Base-by-base conservation (phyloP, 2,888 invertebrate species). In the Tachina lurida region DNA sequence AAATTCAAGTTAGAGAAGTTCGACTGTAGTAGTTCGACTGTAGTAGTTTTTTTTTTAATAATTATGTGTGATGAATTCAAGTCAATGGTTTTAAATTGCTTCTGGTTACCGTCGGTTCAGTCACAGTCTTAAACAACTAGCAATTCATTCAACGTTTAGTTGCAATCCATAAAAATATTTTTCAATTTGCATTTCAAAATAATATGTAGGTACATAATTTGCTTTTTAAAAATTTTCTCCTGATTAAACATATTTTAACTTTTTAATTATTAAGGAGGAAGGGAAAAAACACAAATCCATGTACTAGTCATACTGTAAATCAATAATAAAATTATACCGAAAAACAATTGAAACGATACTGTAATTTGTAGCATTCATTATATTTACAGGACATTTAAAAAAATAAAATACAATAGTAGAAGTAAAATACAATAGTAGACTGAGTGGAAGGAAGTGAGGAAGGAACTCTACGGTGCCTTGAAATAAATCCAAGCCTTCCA, bases 291-390 rank as follows among this genome's bases (percentile, higher is more conserved):
- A 47, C 31, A 58, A 63, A 77, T 77, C 22, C 56, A 56, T 58
- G 49, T 39, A 70, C 15, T 12, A n/a, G 45, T 17, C 41, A 62
- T 68, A n/a, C 63, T 62, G 75, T 56, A 15, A 68, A 76, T 63
- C 56, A 83, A 47, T 39, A 45, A 70, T 54, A 60, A 78, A 73
- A 80, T 83, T 74, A 77, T 58, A 86, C 73, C 79, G 79, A 83
- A 76, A 73, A 80, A 83, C 83, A 86, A 86, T 86, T 63, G 83
- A 83, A 86, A 83, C 80, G 83, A 86, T 86, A 83, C 86, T 80
- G 83, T 86, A 83, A 83, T 86, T 86, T 86, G 73, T 65, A 79
- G 80, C 83, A 80, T 77, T 83, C 73, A 80, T 86, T 83, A 86
- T 79, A 31, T 31, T 31, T 31, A 70, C 63, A 71, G 39, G 54